phyloP scores from a whole-genome alignment of 2,888 invertebrate genomes.

The Sesamia inferens region DNA sequence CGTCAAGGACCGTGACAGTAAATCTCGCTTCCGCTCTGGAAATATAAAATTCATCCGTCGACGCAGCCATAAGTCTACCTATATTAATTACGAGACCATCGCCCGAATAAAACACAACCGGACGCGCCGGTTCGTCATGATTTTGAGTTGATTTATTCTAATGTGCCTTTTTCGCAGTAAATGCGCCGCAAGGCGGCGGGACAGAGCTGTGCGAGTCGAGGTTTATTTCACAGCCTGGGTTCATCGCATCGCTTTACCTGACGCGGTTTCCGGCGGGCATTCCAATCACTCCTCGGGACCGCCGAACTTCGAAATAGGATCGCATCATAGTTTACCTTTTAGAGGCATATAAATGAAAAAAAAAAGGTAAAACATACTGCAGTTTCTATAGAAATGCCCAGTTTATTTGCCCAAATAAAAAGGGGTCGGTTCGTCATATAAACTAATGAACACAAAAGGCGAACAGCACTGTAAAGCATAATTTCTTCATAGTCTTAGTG shows the following conservation, averaged over 20 bases:
- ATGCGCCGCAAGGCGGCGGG: too few species aligned
- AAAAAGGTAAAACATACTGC: neutral
- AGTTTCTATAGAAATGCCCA: constrained; percentile 10
- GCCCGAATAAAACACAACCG: constrained; percentile 73
- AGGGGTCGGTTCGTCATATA: constrained; percentile 61
- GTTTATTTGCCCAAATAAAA: constrained; percentile 25
- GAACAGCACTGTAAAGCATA: constrained; percentile 64
- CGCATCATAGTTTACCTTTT: constrained; percentile 51
- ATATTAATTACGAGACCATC: constrained; percentile 72
- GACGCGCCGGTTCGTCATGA: constrained; percentile 74
- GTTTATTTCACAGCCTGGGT: constrained; percentile 65
- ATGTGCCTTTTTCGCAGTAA: constrained; percentile 74
- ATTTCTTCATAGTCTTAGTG: constrained; percentile 72
- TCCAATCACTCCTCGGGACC: constrained; percentile 71
- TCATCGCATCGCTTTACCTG: constrained; percentile 81
- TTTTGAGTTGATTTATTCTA: constrained; percentile 77
- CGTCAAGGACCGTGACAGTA: constrained; percentile 59
- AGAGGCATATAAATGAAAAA: constrained; percentile 29
- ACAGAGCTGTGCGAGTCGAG: constrained; percentile 52
- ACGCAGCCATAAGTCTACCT: constrained; percentile 59
- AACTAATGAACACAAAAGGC: constrained; percentile 70
- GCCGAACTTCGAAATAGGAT: constrained; percentile 59
- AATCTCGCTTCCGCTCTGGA: constrained; percentile 68
- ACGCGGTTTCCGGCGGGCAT: constrained; percentile 84
- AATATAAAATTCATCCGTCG: constrained; percentile 67